These are phyloP conservation scores for Anthonomus grandis DNA, from an alignment of 1,140 invertebrate species.

Conservation along the genomic window DNA sequence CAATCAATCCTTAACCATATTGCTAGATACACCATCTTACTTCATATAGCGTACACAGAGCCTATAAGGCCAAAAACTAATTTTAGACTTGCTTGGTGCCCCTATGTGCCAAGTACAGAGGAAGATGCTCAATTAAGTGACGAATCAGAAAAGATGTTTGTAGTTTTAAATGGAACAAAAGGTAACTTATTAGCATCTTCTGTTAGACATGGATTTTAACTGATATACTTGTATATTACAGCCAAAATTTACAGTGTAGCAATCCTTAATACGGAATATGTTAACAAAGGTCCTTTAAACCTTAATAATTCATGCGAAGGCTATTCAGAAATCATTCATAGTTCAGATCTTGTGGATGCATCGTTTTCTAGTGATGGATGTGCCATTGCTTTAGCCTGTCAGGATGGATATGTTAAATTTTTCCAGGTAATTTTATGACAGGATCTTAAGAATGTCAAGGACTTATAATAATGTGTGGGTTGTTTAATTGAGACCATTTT, in stretches of 20 bases:
- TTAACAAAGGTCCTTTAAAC: constrained; percentile 48
- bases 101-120: constrained; percentile 73
- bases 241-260: constrained; percentile 64
- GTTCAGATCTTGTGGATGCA: constrained; percentile 74
- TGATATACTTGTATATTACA: constrained; percentile 43
- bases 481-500: too few species aligned
- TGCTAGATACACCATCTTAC: constrained; percentile 44
- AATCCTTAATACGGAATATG: constrained; percentile 53
- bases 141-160: constrained; percentile 74
- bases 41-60: constrained; percentile 55
- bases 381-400: constrained; percentile 82
- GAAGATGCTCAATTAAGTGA: constrained; percentile 62
- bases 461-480: too few species aligned
- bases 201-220: background rate
- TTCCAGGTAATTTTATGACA: constrained; percentile 68
- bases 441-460: too few species aligned
- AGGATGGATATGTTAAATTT: constrained; percentile 87
- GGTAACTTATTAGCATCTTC: constrained; percentile 49
- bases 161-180: constrained; percentile 73
- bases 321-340: constrained; percentile 65
- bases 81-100: constrained; percentile 86
- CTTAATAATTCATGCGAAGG: constrained; percentile 55
- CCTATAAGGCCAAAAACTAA: constrained; percentile 50
- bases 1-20: constrained; percentile 23
- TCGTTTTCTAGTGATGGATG: constrained; percentile 92